Evolutionary conservation across 2,797 vertebrate species (phyloP).

Genomic region (Okamejei kenojei): DNA sequence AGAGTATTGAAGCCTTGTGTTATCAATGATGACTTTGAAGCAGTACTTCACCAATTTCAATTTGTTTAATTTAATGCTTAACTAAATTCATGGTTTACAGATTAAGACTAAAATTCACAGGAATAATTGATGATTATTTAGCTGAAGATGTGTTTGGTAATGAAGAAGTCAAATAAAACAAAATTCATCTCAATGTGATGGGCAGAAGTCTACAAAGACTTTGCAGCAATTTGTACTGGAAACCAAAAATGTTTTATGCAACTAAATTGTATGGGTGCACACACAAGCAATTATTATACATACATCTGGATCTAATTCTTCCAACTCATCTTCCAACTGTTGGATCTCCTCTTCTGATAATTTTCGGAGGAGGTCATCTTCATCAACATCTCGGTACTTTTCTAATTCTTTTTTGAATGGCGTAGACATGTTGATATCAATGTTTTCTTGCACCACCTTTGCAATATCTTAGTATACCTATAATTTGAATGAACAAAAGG

Average conservation of each 20-base stretch:
- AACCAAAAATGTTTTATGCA: background rate
- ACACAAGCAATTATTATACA: conserved; percentile 48
- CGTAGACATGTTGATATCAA: conserved; percentile 53
- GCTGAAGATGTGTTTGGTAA: background rate
- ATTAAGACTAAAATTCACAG: background rate
- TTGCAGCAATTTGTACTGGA: background rate
- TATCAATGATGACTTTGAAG: background rate
- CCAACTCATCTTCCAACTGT: conserved; percentile 83
- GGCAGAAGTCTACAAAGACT: background rate
- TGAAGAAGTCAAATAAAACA: background rate
- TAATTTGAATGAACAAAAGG: background rate
- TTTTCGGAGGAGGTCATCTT: conserved; percentile 86
- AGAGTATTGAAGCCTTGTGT: background rate
- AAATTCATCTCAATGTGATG: background rate
- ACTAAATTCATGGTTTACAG: background rate
- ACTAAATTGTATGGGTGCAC: background rate
- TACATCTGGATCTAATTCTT: conserved; percentile 93
- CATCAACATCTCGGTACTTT: conserved; percentile 91
- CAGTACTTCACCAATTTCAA: background rate
- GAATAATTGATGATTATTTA: background rate
- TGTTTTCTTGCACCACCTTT: background rate
- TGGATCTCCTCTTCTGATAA: conserved; percentile 85
- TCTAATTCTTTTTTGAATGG: conserved; percentile 83
- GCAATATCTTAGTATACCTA: background rate
- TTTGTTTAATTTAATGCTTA: background rate